Evolutionary conservation across 2,113 vertebrate genomes (phyloP).

Genomic region (Micronycteris hirsuta): DNA sequence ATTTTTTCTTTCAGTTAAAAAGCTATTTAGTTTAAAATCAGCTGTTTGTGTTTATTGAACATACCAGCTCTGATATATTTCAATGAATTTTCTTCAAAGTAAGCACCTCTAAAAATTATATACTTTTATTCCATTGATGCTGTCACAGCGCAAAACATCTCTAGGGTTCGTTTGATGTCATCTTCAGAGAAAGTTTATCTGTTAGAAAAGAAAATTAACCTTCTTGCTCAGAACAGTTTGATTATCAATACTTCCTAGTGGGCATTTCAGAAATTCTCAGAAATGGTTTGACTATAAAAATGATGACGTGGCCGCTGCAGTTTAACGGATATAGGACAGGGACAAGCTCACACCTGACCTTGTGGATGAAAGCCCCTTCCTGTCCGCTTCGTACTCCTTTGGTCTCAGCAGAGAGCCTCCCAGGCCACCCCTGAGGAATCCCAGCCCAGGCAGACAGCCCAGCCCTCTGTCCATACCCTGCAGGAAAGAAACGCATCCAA

Average conservation of each 20-base stretch:
- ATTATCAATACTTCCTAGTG: not conserved
- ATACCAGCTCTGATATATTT: not conserved
- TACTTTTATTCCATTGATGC: not conserved
- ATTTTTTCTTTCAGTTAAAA: not conserved
- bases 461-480: not conserved
- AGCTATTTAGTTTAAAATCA: not conserved
- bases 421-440: not conserved
- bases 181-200: not conserved
- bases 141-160: not conserved
- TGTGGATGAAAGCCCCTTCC: not conserved
- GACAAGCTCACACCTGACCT: not conserved
- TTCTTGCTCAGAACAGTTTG: not conserved
- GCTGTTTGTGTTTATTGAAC: not conserved
- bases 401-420: not conserved
- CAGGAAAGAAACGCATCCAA: not conserved
- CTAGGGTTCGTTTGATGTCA: not conserved
- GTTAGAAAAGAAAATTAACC: not conserved
- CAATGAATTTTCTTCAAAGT: not conserved
- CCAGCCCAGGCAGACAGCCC: not conserved
- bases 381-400: not conserved
- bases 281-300: not conserved
- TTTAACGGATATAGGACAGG: not conserved
- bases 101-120: not conserved
- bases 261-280: not conserved
- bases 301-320: rapidly evolving